Conservation (phyloP, 1,140 invertebrate species). For the Hycleus phaleratus region DNA sequence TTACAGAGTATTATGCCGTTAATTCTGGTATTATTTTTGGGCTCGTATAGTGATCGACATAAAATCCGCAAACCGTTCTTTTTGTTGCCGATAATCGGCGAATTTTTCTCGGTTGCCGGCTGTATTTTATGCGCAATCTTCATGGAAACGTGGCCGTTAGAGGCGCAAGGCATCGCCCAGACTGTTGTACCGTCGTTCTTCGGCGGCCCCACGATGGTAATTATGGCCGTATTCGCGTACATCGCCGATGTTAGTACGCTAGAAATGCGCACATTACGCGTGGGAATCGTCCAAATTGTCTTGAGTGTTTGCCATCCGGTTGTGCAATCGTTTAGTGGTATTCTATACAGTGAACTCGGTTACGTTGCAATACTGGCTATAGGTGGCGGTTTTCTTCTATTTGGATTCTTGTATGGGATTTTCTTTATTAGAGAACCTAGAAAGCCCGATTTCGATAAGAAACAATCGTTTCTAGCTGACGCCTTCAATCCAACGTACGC, state of each 20-base stretch:
- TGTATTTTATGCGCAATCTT: slow-evolving; percentile 48
- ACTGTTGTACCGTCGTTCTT: slow-evolving; percentile 48
- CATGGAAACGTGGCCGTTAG: slow-evolving; percentile 45
- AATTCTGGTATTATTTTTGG: slow-evolving; percentile 53
- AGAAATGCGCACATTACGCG: slow-evolving; percentile 47
- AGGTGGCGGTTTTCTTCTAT: slow-evolving; percentile 22
- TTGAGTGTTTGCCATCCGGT: slow-evolving; percentile 34
- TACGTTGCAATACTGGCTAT: slow-evolving; percentile 32
- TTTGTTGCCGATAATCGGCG: slow-evolving; percentile 52
- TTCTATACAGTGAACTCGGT: slow-evolving; percentile 28
- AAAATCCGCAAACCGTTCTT: slow-evolving; percentile 57
- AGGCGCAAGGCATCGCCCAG: slow-evolving; percentile 48
- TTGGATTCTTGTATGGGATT: slow-evolving; percentile 31
- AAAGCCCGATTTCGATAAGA: slow-evolving; percentile 8
- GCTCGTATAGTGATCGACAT: slow-evolving; percentile 56
- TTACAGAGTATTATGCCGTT: slow-evolving; percentile 43
- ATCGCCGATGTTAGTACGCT: slow-evolving; percentile 49
- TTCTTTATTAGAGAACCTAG: slow-evolving; percentile 36
- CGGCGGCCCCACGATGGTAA: slow-evolving; percentile 47
- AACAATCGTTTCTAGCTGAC: slow-evolving; percentile 29
- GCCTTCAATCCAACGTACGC: slow-evolving; percentile 36
- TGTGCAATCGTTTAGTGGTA: slow-evolving; percentile 32
- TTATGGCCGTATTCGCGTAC: slow-evolving; percentile 50
- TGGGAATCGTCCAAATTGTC: slow-evolving; percentile 49
- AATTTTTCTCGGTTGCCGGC: slow-evolving; percentile 44